A percentile compares a stretch with the other conserved stretches of the same genome.
Evolutionary conservation across 2,888 invertebrate species (phyloP).

Genomic region (Petrophora chlorosata): DNA sequence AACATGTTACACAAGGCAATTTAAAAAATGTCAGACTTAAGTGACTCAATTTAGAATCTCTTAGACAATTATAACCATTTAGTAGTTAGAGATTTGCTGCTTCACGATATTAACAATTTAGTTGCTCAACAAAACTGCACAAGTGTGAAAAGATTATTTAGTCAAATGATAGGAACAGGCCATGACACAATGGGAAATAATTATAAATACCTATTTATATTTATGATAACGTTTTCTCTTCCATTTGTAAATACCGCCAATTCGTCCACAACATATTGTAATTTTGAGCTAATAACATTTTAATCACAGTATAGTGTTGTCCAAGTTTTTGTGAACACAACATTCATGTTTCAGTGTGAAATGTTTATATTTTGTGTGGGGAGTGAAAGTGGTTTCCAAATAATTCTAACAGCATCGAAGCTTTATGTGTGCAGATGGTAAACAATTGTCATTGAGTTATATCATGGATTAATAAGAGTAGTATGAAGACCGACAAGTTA

Average conservation of each 20-base stretch:
- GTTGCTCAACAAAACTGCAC: conserved; percentile 22
- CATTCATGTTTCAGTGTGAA: conserved; percentile 3
- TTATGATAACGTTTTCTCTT: conserved; percentile 55
- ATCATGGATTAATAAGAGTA: too few species aligned
- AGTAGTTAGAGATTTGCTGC: too few species aligned
- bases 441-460: too few species aligned
- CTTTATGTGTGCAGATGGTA: too few species aligned
- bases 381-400: conserved; percentile 18
- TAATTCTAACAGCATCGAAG: too few species aligned
- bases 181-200: conserved; percentile 69
- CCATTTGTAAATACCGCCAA: conserved; percentile 54
- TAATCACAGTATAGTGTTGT: conserved; percentile 24
- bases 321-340: neutral
- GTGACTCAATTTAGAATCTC: too few species aligned
- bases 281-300: conserved; percentile 60
- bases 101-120: too few species aligned
- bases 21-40: too few species aligned
- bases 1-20: too few species aligned
- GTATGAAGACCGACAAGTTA: too few species aligned
- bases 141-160: conserved; percentile 35
- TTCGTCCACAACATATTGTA: conserved; percentile 50
- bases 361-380: conserved; percentile 1
- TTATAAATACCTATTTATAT: conserved; percentile 69
- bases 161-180: conserved; percentile 74
- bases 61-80: too few species aligned